These are phyloP conservation scores for Lepus europaeus DNA, from an alignment of 2,113 vertebrate genomes.

Conservation along the genomic window DNA sequence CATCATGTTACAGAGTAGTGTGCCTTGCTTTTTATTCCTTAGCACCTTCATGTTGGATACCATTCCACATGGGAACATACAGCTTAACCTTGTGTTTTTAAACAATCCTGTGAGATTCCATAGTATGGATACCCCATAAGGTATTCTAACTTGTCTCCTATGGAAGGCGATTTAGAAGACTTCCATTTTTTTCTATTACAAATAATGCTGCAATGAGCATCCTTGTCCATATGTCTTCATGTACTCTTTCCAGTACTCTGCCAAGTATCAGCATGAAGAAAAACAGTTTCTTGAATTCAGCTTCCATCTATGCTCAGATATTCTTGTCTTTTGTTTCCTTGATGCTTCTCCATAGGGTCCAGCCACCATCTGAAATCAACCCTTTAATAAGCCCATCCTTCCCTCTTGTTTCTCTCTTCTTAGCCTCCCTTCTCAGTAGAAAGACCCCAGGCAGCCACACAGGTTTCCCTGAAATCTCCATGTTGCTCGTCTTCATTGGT, in stretches of 20 bases:
- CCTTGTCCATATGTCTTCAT: slow-evolving; percentile 64
- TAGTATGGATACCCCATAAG: background rate
- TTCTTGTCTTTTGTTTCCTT: slow-evolving; percentile 70
- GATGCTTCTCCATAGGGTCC: slow-evolving; percentile 5
- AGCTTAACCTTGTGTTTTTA: slow-evolving; percentile 57
- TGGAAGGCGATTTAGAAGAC: slow-evolving; percentile 54
- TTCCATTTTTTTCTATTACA: slow-evolving; percentile 67
- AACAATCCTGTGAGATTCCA: slow-evolving; percentile 46
- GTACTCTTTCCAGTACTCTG: slow-evolving; percentile 62
- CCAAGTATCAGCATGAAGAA: slow-evolving; percentile 78
- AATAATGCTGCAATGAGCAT: slow-evolving; percentile 73
- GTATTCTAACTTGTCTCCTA: slow-evolving; percentile 48
- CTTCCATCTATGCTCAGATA: slow-evolving; percentile 63
- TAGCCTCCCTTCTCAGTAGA: background rate
- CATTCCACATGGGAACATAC: background rate
- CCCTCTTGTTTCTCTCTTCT: background rate
- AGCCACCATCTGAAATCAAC: slow-evolving; percentile 11
- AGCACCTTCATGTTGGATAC: background rate
- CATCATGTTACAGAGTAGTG: background rate
- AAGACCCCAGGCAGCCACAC: background rate
- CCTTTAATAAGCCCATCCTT: background rate
- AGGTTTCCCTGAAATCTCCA: background rate
- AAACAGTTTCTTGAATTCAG: slow-evolving; percentile 74
- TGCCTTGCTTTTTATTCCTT: slow-evolving; percentile 20
- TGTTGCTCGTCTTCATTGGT: slow-evolving; percentile 52